Evolutionary conservation across 2,797 vertebrate genomes (phyloP).

Genomic region (Lycodopsis pacificus): DNA sequence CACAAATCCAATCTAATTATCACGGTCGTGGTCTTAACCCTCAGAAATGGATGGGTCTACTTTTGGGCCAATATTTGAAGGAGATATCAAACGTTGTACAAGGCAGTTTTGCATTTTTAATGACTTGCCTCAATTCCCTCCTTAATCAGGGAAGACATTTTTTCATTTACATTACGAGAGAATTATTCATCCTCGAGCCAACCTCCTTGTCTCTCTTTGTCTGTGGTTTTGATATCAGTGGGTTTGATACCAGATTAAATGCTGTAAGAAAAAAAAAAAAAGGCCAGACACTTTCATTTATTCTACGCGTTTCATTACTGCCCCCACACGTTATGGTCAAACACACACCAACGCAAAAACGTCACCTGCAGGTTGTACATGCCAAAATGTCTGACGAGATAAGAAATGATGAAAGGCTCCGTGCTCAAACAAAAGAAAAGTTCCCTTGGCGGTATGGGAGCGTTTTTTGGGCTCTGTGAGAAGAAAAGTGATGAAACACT

Average conservation of each 20-base stretch:
- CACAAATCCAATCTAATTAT: slow-evolving; percentile 6
- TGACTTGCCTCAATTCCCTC: slow-evolving; percentile 40
- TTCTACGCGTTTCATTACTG: slow-evolving; percentile 63
- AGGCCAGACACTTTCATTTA: slow-evolving; percentile 54
- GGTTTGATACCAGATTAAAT: slow-evolving; percentile 55
- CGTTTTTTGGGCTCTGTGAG: slow-evolving; percentile 53
- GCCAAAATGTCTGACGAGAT: slow-evolving; percentile 69
- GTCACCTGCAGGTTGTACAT: slow-evolving; percentile 66
- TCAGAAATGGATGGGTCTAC: slow-evolving; percentile 2
- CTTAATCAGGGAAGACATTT: slow-evolving; percentile 26
- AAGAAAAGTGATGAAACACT: slow-evolving; percentile 72
- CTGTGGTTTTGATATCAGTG: slow-evolving; percentile 37
- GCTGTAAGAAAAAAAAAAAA: slow-evolving; percentile 15
- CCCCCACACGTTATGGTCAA: slow-evolving; percentile 65
- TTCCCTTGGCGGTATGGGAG: slow-evolving; percentile 59
- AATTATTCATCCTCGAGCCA: slow-evolving; percentile 46
- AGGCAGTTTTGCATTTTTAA: slow-evolving; percentile 56
- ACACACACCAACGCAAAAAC: slow-evolving; percentile 57
- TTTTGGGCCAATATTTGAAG: slow-evolving; percentile 40
- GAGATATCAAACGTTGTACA: slow-evolving; percentile 47
- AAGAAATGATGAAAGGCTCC: slow-evolving; percentile 73
- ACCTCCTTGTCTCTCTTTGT: slow-evolving; percentile 39
- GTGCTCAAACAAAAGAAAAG: slow-evolving; percentile 70
- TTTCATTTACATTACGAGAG: slow-evolving; percentile 45
- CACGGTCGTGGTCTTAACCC: background rate